Percentiles rank a stretch among this genome's conserved stretches.
phyloP scores from a whole-genome alignment of 2,797 vertebrate genomes.

The Centropyge bicolor region DNA sequence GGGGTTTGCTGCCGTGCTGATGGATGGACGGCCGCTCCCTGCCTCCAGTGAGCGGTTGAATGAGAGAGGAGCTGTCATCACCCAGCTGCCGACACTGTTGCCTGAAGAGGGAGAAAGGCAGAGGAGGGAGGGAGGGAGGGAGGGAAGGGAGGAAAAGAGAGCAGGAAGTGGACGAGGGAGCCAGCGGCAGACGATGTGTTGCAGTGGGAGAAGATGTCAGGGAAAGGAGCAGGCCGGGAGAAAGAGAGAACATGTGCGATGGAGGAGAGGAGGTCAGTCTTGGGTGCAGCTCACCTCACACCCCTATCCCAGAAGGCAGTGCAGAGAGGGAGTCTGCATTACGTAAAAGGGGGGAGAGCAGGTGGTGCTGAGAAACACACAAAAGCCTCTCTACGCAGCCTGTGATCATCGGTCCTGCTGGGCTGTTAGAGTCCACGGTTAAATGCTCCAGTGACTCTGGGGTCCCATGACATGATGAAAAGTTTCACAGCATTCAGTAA shows the following conservation, averaged over 20 bases:
- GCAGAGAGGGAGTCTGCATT: constrained; percentile 64
- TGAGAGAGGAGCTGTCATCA: constrained; percentile 82
- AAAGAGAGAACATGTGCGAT: constrained; percentile 54
- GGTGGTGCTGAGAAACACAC: constrained; percentile 57
- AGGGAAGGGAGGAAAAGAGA: constrained; percentile 15
- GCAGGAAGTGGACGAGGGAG: constrained; percentile 53
- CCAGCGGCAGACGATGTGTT: constrained; percentile 59
- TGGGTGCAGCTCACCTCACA: constrained; percentile 78
- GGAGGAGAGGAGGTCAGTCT: constrained; percentile 63
- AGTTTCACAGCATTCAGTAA: constrained; percentile 66
- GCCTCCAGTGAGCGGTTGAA: constrained; percentile 75
- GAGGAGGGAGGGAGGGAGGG: constrained; percentile 16
- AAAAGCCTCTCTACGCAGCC: constrained; percentile 25
- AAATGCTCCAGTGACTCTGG: constrained; percentile 63
- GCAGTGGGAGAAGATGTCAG: constrained; percentile 68
- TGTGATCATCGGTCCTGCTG: constrained; percentile 51
- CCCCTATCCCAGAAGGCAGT: constrained; percentile 68
- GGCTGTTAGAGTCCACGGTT: constrained; percentile 49
- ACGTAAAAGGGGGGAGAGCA: constrained; percentile 67
- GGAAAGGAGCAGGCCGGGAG: constrained; percentile 48
- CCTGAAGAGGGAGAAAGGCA: constrained; percentile 59
- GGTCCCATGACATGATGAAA: constrained; percentile 70
- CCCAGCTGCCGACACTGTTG: constrained; percentile 67
- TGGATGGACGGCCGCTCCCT: constrained; percentile 80
- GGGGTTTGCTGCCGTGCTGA: constrained; percentile 78